Evolutionary conservation across 2,113 vertebrate species (phyloP), one percentile per base, ranked within the genome.

Genomic region (Bubo bubo): DNA sequence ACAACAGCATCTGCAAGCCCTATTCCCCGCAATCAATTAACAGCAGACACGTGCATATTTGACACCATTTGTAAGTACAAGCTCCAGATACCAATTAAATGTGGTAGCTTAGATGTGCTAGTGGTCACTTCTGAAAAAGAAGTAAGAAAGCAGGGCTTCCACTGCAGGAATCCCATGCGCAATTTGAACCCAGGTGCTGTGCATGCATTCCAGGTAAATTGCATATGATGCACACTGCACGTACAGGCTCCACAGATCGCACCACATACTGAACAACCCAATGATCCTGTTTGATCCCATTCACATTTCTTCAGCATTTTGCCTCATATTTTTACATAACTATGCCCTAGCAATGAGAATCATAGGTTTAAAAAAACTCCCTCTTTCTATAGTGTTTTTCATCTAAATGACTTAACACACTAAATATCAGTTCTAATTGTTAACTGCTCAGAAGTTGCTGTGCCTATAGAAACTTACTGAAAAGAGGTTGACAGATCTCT

Each of bases 101-200:
- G 15, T 15, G 12, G 49, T 56, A 77, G 53, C 15, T 86, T 56
- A 60, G 22, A 27, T 1, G 1, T 45, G 14, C 53, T 34, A 63
- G 12, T 4, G 5, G 17, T 32, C 24, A 18, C 26, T 71, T 47
- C 3, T 71, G 39, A 77, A 86, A 80, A 71, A n/a, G 18, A 59
- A 35, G 32, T 6, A 39, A 70, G 63, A n/a, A 74, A 84, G 43
- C 10, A 30, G 12, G 13, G 35, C 8, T 86, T 71, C 71, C 35
- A 22, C 2, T 84, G 49, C 43, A 43, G 58, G 35, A 62, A 52
- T 45, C 13, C 20, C 28, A 28, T 0, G 3, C 0, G 6, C 5
- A 2, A 30, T 16, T 37, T 47, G 55, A 23, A 53, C 13, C 4
- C 3, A 1, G 28, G 37, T 0, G 0, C n/a, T 30, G 16, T 13